Evolutionary conservation across 2,797 vertebrate genomes (phyloP).

Genomic region (Mergus octosetaceus): DNA sequence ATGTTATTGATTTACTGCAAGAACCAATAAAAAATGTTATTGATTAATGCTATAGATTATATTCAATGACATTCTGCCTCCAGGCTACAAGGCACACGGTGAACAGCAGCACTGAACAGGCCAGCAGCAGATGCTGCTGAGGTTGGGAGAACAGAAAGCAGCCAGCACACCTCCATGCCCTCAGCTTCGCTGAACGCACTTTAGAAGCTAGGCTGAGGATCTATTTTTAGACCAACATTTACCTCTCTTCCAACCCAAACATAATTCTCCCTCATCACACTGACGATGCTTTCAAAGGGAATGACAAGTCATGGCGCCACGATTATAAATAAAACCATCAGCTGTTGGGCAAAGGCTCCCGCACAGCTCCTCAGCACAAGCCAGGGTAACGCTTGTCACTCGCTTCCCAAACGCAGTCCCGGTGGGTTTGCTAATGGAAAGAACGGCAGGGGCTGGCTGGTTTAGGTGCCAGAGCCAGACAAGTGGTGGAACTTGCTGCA

Average conservation of each 20-base stretch:
- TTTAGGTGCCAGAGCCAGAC: not conserved
- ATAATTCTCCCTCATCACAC: not conserved
- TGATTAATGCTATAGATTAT: not conserved
- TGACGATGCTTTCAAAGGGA: not conserved
- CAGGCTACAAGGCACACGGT: not conserved
- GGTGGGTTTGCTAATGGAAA: not conserved
- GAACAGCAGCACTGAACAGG: not conserved
- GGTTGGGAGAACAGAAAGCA: not conserved
- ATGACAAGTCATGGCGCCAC: accelerated
- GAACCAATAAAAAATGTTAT: not conserved
- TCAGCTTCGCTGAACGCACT: not conserved
- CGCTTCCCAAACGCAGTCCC: not conserved
- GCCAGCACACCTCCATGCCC: accelerated
- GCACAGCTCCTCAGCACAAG: not conserved
- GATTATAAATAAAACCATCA: not conserved
- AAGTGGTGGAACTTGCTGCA: not conserved
- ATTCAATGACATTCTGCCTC: not conserved
- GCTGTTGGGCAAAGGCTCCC: not conserved
- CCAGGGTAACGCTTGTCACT: not conserved
- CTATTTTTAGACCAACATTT: not conserved
- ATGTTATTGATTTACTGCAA: not conserved
- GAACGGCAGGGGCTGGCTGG: not conserved
- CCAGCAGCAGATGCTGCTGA: not conserved
- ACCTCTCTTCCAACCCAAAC: conserved; percentile 23
- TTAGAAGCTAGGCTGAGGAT: not conserved